Base-by-base conservation (phyloP, 1,140 invertebrate genomes). In the Nomia melanderi region DNA sequence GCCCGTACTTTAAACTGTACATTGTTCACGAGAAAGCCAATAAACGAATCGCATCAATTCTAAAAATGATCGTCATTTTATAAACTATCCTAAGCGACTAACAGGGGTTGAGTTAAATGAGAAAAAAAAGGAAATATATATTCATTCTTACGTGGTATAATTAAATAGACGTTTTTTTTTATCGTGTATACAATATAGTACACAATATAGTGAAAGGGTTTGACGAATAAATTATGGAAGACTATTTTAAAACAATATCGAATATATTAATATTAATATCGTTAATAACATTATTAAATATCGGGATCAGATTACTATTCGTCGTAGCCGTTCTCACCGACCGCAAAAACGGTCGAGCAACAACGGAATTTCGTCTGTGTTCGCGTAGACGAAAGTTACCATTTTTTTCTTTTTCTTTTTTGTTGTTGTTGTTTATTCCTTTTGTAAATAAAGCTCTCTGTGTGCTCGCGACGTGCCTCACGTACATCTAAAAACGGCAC, bases 261-360 rank as follows among this genome's bases (percentile, higher is more conserved):
- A 85, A 85, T 85, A 85, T 85, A 84, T 85, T 85, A 84, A 84
- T 84, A 84, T 84, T 84, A 85, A 84, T 85, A 85, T 85, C 82
- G 71, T 85, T 72, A 78, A 85, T 85, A 85, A 85, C 83, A 85
- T 85, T 80, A 74, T 84, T 84, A 85, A 85, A 85, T 84, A 85
- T 85, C 66, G 62, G 36, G 39, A 57, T 79, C 78, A 79, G 82
- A 71, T 84, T 81, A 78, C 65, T 84, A 75, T 78, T 84, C 82
- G 77, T 84, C 83, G 78, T 77, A 78, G 78, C 56, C 77, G 63
- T 59, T 69, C 63, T 70, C 23, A 63, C 23, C n/a, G n/a, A 73
- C n/a, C 64, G 63, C 63, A 23, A 36, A 73, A 53, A 82, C 69
- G 63, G 53, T 62, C 44, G 11, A 53, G 39, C 44, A 25, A 50